phyloP scores from a whole-genome alignment of 2,888 invertebrate species.

The Bugula neritina region DNA sequence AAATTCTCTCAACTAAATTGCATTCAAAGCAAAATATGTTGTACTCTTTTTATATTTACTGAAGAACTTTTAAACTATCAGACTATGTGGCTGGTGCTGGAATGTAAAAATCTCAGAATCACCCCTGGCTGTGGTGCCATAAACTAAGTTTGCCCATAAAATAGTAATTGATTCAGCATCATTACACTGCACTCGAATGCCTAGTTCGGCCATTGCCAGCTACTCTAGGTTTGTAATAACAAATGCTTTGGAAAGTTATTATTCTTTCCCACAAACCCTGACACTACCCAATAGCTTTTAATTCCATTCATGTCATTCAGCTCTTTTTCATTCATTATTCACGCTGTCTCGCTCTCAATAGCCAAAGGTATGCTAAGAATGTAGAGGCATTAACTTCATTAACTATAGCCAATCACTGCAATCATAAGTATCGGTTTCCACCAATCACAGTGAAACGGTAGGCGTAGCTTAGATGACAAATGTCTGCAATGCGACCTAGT shows the following conservation, averaged over 20 bases:
- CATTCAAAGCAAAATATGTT: too few species aligned
- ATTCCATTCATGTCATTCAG: background rate
- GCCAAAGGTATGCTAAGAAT: constrained; percentile 17
- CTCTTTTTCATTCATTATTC: constrained; percentile 23
- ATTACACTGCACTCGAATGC: background rate
- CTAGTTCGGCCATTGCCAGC: background rate
- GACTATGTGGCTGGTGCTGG: too few species aligned
- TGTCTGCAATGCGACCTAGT: constrained; percentile 26
- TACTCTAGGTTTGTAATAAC: background rate
- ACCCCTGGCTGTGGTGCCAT: too few species aligned
- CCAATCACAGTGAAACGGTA: constrained; percentile 1
- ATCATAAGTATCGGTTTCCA: background rate
- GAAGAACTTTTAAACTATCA: too few species aligned
- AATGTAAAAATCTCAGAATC: too few species aligned
- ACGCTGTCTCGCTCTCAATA: constrained; percentile 18
- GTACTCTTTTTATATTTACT: too few species aligned
- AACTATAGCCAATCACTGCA: background rate
- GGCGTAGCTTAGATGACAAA: constrained; percentile 21
- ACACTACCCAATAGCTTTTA: background rate
- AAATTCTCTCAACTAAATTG: too few species aligned
- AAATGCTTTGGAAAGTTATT: background rate
- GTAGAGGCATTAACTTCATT: background rate
- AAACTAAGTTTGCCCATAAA: too few species aligned
- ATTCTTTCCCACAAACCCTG: background rate
- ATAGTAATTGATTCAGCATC: background rate